These are phyloP conservation scores for Lithophane ornitopus DNA, from an alignment of 2,888 invertebrate species.

Conservation along the genomic window DNA sequence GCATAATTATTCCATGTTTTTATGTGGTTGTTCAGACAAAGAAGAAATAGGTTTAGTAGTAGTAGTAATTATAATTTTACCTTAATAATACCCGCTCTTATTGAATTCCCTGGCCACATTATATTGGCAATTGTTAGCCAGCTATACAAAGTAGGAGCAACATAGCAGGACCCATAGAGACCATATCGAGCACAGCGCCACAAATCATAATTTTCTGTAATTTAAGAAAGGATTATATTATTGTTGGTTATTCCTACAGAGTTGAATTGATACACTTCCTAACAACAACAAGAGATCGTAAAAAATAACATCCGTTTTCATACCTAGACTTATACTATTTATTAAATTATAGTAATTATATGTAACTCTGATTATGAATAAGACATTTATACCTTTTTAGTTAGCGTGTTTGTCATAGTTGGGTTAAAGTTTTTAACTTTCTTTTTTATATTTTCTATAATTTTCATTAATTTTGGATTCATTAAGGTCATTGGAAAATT, in stretches of 20 bases:
- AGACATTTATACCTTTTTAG: no score
- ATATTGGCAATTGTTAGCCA: conserved; percentile 95
- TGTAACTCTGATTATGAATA: no score
- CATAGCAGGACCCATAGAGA: conserved; percentile 95
- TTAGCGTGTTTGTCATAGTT: no score
- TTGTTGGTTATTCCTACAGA: neutral
- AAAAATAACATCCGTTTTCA: no score
- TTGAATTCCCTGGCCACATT: conserved; percentile 93
- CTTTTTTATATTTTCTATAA: no score
- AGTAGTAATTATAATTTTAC: conserved; percentile 79
- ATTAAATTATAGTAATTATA: no score
- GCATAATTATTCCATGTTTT: conserved; percentile 18
- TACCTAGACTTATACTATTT: no score
- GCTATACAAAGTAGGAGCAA: conserved; percentile 95
- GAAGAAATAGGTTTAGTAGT: neutral
- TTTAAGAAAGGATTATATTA: neutral
- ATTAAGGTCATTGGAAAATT: no score
- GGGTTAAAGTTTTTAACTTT: no score
- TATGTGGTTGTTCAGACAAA: neutral
- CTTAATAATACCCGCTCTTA: conserved; percentile 94
- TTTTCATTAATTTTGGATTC: no score
- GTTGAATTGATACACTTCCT: neutral
- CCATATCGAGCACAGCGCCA: conserved; percentile 93
- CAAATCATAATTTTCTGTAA: conserved; percentile 91
- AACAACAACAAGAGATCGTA: neutral